Conservation (phyloP, 2,797 vertebrate species). For the Diceros bicornis region DNA sequence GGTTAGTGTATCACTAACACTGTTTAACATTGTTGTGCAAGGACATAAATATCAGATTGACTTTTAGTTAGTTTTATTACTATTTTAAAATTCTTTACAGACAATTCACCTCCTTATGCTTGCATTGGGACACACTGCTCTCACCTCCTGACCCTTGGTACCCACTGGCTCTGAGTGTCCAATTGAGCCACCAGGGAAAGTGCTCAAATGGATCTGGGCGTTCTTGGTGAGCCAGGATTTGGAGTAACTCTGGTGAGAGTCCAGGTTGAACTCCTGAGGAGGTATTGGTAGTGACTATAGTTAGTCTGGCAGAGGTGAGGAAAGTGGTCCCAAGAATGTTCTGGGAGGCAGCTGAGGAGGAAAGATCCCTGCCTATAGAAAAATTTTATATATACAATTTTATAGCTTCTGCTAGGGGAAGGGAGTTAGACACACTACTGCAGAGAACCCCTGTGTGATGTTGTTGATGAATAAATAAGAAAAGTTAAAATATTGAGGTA, state of each 20-base stretch:
- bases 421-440: background rate
- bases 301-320: background rate
- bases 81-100: background rate
- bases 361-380: background rate
- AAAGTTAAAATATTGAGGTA: too few species aligned
- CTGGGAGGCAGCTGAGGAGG: background rate
- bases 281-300: background rate
- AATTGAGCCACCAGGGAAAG: background rate
- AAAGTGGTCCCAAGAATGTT: background rate
- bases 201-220: background rate
- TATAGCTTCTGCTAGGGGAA: background rate
- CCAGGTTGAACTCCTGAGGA: background rate
- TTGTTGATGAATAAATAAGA: too few species aligned
- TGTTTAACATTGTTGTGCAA: constrained; percentile 27
- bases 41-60: background rate
- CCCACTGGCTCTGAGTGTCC: background rate
- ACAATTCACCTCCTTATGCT: background rate
- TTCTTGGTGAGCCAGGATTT: background rate
- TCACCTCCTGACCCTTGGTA: background rate
- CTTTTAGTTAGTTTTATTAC: constrained; percentile 20
- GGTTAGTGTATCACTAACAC: background rate
- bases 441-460: background rate
- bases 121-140: background rate
- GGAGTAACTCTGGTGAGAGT: background rate
- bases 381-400: background rate